phyloP scores from a whole-genome alignment of 2,113 vertebrate species.

The Notechis scutatus region DNA sequence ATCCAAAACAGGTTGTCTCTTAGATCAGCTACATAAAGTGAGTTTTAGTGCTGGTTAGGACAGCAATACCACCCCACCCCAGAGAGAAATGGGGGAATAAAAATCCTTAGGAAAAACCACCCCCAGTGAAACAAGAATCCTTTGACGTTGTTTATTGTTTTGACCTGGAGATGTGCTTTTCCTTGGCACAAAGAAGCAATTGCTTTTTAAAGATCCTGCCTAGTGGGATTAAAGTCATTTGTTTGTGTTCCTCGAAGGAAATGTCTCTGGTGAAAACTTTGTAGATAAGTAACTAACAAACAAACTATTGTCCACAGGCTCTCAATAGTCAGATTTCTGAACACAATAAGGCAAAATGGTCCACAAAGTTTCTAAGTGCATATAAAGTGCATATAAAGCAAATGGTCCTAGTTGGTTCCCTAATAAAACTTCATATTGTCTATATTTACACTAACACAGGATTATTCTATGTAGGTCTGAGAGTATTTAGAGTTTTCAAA shows the following conservation, averaged over 20 bases:
- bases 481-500: neutral
- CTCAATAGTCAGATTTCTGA: neutral
- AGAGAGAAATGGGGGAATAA: neutral
- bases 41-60: neutral
- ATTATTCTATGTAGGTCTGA: neutral
- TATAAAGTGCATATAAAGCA: neutral
- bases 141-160: neutral
- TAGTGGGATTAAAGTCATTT: neutral
- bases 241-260: neutral
- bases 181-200: neutral
- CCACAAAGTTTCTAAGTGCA: neutral
- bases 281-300: neutral
- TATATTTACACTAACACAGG: neutral
- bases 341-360: neutral
- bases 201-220: neutral
- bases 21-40: neutral
- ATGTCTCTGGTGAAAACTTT: neutral
- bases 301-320: neutral
- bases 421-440: neutral
- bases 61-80: neutral
- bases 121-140: neutral
- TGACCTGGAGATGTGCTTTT: neutral
- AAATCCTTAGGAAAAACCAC: neutral
- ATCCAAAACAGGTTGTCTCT: neutral
- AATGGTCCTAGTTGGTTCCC: neutral